Evolutionary conservation across 2,888 invertebrate species (phyloP).

Genomic region (Bursaphelenchus okinawaensis): DNA sequence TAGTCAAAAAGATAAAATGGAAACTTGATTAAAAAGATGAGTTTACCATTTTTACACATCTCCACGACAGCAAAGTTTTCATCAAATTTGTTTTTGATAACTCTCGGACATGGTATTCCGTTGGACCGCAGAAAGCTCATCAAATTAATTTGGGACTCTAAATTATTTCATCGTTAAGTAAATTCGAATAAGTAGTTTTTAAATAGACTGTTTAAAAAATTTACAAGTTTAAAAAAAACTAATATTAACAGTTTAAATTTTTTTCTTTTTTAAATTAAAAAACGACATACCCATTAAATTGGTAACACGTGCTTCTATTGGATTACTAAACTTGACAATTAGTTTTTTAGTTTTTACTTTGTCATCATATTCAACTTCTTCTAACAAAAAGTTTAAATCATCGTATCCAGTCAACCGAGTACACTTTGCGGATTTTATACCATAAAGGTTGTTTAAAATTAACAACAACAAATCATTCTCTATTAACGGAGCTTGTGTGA

Average conservation of each 20-base stretch:
- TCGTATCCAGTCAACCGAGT: slow-evolving; percentile 19
- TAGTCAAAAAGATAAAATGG: too few species aligned
- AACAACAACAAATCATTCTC: not conserved
- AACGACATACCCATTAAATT: slow-evolving; percentile 15
- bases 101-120: slow-evolving; percentile 20
- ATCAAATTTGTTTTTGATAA: slow-evolving; percentile 11
- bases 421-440: slow-evolving; percentile 13
- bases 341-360: not conserved
- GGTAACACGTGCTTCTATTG: slow-evolving; percentile 16
- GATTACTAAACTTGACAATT: slow-evolving; percentile 19
- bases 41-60: slow-evolving; percentile 24
- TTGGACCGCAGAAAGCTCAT: not conserved
- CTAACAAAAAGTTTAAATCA: slow-evolving; percentile 20
- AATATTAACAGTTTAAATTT: too few species aligned
- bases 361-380: slow-evolving; percentile 16
- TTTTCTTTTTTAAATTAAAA: too few species aligned
- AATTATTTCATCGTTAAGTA: too few species aligned
- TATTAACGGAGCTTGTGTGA: slow-evolving; percentile 22
- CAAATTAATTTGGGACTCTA: slow-evolving; percentile 16
- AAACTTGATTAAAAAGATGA: too few species aligned
- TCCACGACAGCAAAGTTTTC: slow-evolving; percentile 7
- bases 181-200: too few species aligned
- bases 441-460: slow-evolving; percentile 11
- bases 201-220: too few species aligned
- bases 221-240: too few species aligned